These are phyloP conservation scores for Melieria crassipennis DNA, from an alignment of 2,888 invertebrate species.

Conservation along the genomic window DNA sequence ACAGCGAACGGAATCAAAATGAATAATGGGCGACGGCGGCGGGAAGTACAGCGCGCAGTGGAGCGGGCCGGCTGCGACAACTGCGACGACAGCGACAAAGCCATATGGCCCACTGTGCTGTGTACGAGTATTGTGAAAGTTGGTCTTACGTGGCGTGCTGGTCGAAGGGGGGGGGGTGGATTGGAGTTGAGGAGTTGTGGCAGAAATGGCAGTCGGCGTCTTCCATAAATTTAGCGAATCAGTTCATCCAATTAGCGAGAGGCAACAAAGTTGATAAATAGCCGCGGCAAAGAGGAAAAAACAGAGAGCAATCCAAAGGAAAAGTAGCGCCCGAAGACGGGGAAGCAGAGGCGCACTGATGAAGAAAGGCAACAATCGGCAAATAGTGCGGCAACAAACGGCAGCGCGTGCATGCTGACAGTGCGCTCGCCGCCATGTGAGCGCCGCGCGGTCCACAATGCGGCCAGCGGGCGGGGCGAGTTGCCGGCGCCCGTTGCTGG, in stretches of 20 bases:
- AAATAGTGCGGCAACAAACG: constrained; percentile 24
- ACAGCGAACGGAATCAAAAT: constrained; percentile 30
- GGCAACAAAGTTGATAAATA: constrained; percentile 46
- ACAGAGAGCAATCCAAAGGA: constrained; percentile 36
- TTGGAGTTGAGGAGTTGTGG: not conserved
- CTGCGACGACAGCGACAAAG: too few relatives aligned
- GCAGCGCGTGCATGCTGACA: not conserved
- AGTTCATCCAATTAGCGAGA: constrained; percentile 49
- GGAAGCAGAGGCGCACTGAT: constrained; percentile 34
- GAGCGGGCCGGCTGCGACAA: too few relatives aligned
- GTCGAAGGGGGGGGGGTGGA: not conserved
- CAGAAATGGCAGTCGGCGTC: constrained; percentile 35
- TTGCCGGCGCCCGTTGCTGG: not conserved
- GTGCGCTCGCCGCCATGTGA: not conserved
- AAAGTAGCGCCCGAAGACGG: constrained; percentile 30
- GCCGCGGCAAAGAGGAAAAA: constrained; percentile 22
- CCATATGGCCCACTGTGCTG: too few relatives aligned
- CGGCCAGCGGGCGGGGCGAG: not conserved
- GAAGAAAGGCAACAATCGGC: constrained; percentile 4
- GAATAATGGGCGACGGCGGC: constrained; percentile 29
- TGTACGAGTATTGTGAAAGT: too few relatives aligned
- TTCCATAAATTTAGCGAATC: constrained; percentile 46
- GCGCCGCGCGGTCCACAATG: not conserved
- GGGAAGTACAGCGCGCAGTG: not conserved
- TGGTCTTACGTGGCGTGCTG: too few relatives aligned